Evolutionary conservation across 2,888 invertebrate genomes (phyloP).

Genomic region (Phytoseiulus persimilis): DNA sequence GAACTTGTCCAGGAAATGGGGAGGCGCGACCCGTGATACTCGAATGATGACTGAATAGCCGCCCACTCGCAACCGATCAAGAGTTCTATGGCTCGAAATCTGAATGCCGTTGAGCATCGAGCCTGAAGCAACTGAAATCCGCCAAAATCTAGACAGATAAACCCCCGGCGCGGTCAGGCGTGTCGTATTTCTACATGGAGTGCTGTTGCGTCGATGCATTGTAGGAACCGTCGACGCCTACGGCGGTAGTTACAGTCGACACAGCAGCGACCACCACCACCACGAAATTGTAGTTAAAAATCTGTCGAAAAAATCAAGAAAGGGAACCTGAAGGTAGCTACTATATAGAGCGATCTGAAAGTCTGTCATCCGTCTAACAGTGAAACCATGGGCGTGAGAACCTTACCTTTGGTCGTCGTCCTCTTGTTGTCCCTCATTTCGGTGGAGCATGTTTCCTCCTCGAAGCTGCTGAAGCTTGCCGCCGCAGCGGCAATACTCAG

Average conservation of each 20-base stretch:
- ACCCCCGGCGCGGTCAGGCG: not conserved
- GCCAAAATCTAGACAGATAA: too few species aligned
- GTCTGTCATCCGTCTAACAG: not conserved
- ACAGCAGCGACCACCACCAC: not conserved
- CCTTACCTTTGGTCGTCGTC: not conserved
- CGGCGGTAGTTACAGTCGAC: not conserved
- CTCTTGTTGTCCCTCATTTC: not conserved
- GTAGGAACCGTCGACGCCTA: not conserved
- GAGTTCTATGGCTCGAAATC: too few species aligned
- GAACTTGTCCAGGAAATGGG: too few species aligned
- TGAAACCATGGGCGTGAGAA: not conserved
- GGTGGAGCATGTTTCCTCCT: not conserved
- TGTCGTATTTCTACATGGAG: not conserved
- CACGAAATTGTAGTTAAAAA: not conserved
- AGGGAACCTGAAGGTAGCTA: not conserved
- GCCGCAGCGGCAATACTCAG: constrained; percentile 6
- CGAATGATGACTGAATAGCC: too few species aligned
- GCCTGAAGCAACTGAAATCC: too few species aligned
- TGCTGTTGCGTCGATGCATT: not conserved
- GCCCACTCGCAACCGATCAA: too few species aligned
- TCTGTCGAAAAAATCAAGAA: not conserved
- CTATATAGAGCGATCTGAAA: not conserved
- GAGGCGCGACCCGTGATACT: too few species aligned
- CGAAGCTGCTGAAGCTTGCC: constrained; percentile 16
- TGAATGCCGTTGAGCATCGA: too few species aligned